Percentiles rank a stretch among this genome's conserved stretches.
Evolutionary conservation across 2,888 invertebrate species (phyloP).

Genomic region (Yponomeuta cagnagella): DNA sequence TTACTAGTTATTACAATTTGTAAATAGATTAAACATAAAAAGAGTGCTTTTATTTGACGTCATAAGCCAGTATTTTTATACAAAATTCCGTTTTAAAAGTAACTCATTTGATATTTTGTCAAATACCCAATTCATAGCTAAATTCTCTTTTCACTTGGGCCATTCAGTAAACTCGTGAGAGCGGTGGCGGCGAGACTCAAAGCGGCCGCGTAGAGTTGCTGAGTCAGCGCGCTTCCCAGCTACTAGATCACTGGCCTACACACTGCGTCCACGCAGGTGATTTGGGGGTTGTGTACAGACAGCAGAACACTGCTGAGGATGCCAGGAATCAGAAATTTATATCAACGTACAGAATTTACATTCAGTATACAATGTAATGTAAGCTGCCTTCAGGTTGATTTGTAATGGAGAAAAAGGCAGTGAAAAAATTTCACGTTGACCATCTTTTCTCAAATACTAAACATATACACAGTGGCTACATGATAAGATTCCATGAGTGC

Average conservation of each 20-base stretch:
- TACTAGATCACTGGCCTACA: constrained; percentile 1
- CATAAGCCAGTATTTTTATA: no score
- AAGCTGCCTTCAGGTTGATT: not conserved
- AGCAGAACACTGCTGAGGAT: not conserved
- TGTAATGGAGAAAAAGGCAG: not conserved
- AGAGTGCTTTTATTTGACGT: no score
- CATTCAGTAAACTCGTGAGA: constrained; percentile 41
- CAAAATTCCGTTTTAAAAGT: no score
- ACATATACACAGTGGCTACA: no score
- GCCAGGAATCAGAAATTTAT: not conserved
- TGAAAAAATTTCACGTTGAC: no score
- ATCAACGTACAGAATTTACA: no score
- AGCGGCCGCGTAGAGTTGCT: constrained; percentile 35
- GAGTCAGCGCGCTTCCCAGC: constrained; percentile 42
- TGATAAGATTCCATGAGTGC: no score
- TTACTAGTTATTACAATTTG: no score
- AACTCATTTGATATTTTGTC: no score
- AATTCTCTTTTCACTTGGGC: not conserved
- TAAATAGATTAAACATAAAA: no score
- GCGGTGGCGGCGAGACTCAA: constrained; percentile 43
- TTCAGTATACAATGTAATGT: no score
- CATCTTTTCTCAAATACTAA: no score
- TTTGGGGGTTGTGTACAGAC: not conserved
- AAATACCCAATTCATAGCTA: not conserved
- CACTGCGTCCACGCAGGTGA: constrained; percentile 4